A percentile compares a stretch with the other conserved stretches of the same genome.
Conservation (phyloP, 1,140 invertebrate genomes). For the Halyomorpha halys region DNA sequence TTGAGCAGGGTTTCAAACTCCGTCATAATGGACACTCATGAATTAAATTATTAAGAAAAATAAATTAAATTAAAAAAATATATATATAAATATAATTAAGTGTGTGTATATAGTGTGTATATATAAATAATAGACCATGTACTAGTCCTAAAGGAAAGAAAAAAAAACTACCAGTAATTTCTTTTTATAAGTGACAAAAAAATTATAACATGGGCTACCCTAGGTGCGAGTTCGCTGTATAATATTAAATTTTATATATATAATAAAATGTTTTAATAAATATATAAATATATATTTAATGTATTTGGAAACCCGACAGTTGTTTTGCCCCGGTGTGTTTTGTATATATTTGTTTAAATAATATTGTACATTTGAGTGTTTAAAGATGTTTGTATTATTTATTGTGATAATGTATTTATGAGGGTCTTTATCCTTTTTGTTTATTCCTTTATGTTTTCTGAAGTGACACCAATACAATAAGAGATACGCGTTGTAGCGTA, state of each 20-base stretch:
- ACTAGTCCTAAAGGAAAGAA: constrained; percentile 4
- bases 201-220: constrained; percentile 5
- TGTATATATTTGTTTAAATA: constrained; percentile 2
- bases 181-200: neutral
- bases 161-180: constrained; percentile 3
- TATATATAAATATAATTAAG: neutral
- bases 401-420: constrained; percentile 12
- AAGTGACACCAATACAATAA: neutral
- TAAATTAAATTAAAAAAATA: neutral
- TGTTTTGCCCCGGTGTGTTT: neutral
- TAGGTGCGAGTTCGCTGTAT: constrained; percentile 4
- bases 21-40: neutral
- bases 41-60: neutral
- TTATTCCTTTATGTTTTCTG: neutral
- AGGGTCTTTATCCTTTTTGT: neutral
- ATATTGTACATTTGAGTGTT: constrained; percentile 7
- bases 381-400: constrained; percentile 10
- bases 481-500: constrained; percentile 10
- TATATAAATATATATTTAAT: no score
- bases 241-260: neutral
- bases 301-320: neutral
- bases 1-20: neutral
- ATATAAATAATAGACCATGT: constrained; percentile 5
- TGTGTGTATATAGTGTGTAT: constrained; percentile 9
- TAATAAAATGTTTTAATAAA: neutral